These are phyloP conservation scores for Congeria kusceri DNA, from an alignment of 2,888 invertebrate species.

Conservation along the genomic window DNA sequence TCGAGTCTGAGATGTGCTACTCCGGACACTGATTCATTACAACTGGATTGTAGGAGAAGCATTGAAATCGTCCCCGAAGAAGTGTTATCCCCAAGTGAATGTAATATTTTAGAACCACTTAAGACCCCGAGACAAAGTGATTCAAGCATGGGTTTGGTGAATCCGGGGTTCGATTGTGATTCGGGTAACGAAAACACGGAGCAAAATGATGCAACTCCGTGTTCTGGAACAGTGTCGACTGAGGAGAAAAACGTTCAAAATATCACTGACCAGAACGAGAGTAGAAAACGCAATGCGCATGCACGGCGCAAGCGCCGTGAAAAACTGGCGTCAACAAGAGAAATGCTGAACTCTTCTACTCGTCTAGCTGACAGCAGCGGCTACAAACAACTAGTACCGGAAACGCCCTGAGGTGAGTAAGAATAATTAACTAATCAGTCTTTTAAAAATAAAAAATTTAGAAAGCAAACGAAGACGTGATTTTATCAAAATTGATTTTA, in stretches of 20 bases:
- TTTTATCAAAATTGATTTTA: too few species aligned
- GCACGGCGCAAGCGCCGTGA: conserved; percentile 53
- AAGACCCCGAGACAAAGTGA: neutral
- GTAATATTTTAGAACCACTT: neutral
- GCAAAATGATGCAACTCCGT: neutral
- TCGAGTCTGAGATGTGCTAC: neutral
- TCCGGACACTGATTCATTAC: neutral
- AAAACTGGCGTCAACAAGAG: conserved; percentile 20
- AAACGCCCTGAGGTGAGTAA: conserved; percentile 14
- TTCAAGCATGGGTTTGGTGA: conserved; percentile 1
- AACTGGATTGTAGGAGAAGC: conserved; percentile 26
- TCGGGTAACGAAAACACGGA: conserved; percentile 12
- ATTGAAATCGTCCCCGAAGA: conserved; percentile 55
- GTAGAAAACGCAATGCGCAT: conserved; percentile 20
- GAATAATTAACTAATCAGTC: too few species aligned
- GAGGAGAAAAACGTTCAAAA: neutral
- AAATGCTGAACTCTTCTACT: conserved; percentile 1
- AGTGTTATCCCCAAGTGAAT: conserved; percentile 32
- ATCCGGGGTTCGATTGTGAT: conserved; percentile 2
- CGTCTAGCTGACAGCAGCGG: conserved; percentile 45
- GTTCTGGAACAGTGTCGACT: neutral
- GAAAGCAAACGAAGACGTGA: too few species aligned
- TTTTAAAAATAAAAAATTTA: too few species aligned
- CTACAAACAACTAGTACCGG: conserved; percentile 44
- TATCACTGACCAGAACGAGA: neutral